Evolutionary conservation across 2,113 vertebrate species (phyloP).

Genomic region (Emydura subglobosa): DNA sequence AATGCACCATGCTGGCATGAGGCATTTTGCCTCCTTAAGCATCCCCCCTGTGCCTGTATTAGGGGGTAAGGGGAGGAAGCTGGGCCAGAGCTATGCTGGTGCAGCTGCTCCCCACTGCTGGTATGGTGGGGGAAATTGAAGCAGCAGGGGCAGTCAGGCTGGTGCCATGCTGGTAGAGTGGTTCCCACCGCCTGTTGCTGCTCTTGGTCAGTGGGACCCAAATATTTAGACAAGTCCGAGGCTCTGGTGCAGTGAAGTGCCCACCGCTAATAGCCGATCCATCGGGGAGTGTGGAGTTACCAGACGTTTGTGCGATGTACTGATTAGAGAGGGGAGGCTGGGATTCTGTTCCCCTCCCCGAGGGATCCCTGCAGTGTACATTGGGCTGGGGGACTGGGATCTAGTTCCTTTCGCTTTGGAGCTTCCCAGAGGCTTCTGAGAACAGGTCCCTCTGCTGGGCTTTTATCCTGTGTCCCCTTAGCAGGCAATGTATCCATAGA

Average conservation of each 20-base stretch:
- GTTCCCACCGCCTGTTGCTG: neutral
- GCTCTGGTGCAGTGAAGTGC: slow-evolving; percentile 62
- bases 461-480: neutral
- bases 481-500: neutral
- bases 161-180: neutral
- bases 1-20: neutral
- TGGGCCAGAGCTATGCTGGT: neutral
- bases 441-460: neutral
- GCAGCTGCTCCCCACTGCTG: neutral
- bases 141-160: neutral
- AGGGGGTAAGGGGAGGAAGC: neutral
- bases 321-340: slow-evolving; percentile 24
- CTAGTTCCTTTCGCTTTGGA: neutral
- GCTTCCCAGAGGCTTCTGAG: neutral
- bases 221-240: slow-evolving; percentile 72
- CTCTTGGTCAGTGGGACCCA: neutral
- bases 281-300: slow-evolving; percentile 20
- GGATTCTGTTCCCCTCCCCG: neutral
- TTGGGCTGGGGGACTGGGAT: neutral
- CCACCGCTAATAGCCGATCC: slow-evolving; percentile 51
- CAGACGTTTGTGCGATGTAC: slow-evolving; percentile 34
- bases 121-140: neutral
- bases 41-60: neutral
- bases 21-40: neutral
- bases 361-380: neutral